Percentiles rank a stretch among this genome's conserved stretches.
phyloP scores from a whole-genome alignment of 2,888 invertebrate genomes.

The Stenichneumon culpator region DNA sequence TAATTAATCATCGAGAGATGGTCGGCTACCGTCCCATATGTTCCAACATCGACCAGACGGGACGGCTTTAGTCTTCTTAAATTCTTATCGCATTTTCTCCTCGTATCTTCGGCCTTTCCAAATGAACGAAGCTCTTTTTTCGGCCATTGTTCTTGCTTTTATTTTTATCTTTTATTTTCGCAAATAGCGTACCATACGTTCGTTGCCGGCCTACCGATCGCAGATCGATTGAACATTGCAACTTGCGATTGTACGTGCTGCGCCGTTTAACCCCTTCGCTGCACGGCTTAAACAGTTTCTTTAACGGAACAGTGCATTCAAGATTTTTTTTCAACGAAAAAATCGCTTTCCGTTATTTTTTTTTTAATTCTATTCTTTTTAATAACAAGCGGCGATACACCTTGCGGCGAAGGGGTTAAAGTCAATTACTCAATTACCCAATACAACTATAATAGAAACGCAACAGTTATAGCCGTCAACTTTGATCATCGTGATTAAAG shows the following conservation, averaged over 20 bases:
- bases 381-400: neutral
- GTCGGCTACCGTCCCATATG: conserved; percentile 37
- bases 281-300: neutral
- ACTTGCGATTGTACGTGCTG: conserved; percentile 28
- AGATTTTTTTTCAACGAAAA: neutral
- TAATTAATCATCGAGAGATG: conserved; percentile 47
- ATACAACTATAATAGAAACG: conserved; percentile 24
- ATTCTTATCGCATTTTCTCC: conserved; percentile 7
- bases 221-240: conserved; percentile 11
- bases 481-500: conserved; percentile 28
- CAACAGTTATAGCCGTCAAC: conserved; percentile 34
- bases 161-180: conserved; percentile 9
- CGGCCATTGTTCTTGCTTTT: neutral
- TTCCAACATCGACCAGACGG: conserved; percentile 17
- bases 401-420: conserved; percentile 1
- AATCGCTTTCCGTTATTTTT: neutral
- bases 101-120: neutral
- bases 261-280: conserved; percentile 24
- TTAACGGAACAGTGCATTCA: neutral
- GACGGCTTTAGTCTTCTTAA: conserved; percentile 35
- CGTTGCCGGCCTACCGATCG: conserved; percentile 13
- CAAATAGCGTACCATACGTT: conserved; percentile 4
- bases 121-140: conserved; percentile 20
- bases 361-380: neutral
- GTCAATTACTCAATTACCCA: conserved; percentile 14